phyloP scores from a whole-genome alignment of 2,888 invertebrate genomes.

The Camponotus fellah region DNA sequence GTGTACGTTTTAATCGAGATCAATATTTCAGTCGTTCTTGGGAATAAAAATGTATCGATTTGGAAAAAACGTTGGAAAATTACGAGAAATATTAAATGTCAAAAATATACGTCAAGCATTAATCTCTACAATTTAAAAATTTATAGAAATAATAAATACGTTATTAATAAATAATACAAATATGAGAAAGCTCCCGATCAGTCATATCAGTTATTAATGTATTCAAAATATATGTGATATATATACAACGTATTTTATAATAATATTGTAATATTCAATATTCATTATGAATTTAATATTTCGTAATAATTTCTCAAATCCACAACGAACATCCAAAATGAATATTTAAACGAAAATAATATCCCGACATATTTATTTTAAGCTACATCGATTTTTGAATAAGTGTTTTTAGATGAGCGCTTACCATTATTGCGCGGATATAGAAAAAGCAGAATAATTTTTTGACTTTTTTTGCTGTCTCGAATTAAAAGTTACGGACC shows the following conservation, averaged over 20 bases:
- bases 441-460: neutral
- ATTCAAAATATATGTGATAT: neutral
- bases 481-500: neutral
- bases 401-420: neutral
- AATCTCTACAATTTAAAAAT: neutral
- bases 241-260: neutral
- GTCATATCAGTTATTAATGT: slow-evolving; percentile 28
- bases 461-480: too few relatives aligned
- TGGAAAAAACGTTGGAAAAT: neutral
- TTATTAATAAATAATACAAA: slow-evolving; percentile 5
- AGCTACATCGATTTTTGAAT: neutral
- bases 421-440: neutral
- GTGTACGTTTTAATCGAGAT: slow-evolving; percentile 17
- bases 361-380: neutral
- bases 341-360: slow-evolving; percentile 12
- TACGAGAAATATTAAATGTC: neutral
- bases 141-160: neutral
- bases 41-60: slow-evolving; percentile 40
- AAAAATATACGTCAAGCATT: neutral
- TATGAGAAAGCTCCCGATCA: neutral
- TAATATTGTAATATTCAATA: slow-evolving; percentile 31
- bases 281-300: slow-evolving; percentile 31
- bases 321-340: slow-evolving; percentile 15
- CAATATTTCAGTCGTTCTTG: slow-evolving; percentile 50
- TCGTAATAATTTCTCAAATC: neutral